phyloP scores from a whole-genome alignment of 2,888 invertebrate genomes.

The Cinara cedri region DNA sequence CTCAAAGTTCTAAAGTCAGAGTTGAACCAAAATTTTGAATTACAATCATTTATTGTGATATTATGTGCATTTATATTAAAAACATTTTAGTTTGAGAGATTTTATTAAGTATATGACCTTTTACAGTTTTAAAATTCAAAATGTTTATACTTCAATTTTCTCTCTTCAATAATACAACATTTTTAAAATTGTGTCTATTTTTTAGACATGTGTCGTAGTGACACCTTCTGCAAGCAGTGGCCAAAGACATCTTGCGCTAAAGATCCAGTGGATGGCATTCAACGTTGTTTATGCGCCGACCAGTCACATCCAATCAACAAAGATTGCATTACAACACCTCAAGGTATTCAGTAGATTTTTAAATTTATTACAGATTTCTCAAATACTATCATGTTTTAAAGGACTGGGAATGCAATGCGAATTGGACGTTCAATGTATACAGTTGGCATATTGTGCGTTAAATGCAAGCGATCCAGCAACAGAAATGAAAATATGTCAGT shows the following conservation, averaged over 20 bases:
- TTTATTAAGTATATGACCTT: no score
- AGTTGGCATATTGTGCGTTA: conserved; percentile 17
- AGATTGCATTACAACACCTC: conserved; percentile 69
- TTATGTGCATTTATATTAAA: no score
- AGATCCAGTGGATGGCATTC: conserved; percentile 65
- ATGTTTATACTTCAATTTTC: no score
- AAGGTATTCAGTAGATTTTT: conserved; percentile 65
- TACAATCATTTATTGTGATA: no score
- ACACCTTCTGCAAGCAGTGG: conserved; percentile 16
- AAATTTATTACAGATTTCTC: background rate
- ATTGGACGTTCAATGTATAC: conserved; percentile 48
- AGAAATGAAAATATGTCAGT: conserved; percentile 68
- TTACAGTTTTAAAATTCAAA: no score
- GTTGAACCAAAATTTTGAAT: no score
- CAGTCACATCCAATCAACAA: conserved; percentile 73
- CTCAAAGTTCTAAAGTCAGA: no score
- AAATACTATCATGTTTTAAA: no score
- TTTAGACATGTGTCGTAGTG: conserved; percentile 4
- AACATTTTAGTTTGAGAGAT: no score
- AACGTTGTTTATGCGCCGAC: conserved; percentile 74
- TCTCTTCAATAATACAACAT: no score
- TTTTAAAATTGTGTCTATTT: no score
- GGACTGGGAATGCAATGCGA: conserved; percentile 47
- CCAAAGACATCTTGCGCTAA: conserved; percentile 42
- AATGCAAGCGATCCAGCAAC: background rate